Evolutionary conservation across 1,140 invertebrate species (phyloP).

Genomic region (Leptonema lineaticorne): DNA sequence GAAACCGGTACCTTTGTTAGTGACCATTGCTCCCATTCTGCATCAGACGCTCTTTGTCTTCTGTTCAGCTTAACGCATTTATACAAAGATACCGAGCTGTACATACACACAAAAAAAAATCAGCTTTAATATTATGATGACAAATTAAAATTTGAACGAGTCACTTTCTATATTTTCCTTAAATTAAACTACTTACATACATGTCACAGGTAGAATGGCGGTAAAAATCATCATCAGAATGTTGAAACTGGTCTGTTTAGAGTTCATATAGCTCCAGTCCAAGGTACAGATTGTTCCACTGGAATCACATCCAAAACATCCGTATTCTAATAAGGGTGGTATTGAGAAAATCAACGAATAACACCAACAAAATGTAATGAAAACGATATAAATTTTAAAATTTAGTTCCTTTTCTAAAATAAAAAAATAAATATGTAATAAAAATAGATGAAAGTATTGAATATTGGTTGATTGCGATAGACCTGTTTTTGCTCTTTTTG

Average conservation of each 20-base stretch:
- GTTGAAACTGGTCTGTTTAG: constrained; percentile 49
- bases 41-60: constrained; percentile 12
- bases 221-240: constrained; percentile 51
- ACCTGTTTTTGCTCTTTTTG: constrained; percentile 52
- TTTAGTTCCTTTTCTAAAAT: constrained; percentile 50
- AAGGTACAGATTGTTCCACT: constrained; percentile 52
- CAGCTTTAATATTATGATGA: background rate
- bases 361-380: constrained; percentile 51
- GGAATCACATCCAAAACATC: constrained; percentile 53
- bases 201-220: constrained; percentile 49
- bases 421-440: background rate
- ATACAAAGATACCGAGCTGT: constrained; percentile 33
- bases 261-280: constrained; percentile 50
- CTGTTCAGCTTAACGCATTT: constrained; percentile 32
- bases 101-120: background rate
- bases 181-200: constrained; percentile 47
- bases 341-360: constrained; percentile 49
- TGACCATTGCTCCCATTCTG: constrained; percentile 39
- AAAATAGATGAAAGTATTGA: background rate
- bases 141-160: constrained; percentile 2
- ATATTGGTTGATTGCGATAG: constrained; percentile 31
- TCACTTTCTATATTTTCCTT: constrained; percentile 13
- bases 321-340: constrained; percentile 54
- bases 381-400: constrained; percentile 49
- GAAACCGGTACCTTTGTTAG: constrained; percentile 35